A percentile compares a stretch with the other conserved stretches of the same genome.
These are phyloP conservation scores for Chelonia mydas DNA, from an alignment of 2,797 vertebrate species.

Conservation along the genomic window DNA sequence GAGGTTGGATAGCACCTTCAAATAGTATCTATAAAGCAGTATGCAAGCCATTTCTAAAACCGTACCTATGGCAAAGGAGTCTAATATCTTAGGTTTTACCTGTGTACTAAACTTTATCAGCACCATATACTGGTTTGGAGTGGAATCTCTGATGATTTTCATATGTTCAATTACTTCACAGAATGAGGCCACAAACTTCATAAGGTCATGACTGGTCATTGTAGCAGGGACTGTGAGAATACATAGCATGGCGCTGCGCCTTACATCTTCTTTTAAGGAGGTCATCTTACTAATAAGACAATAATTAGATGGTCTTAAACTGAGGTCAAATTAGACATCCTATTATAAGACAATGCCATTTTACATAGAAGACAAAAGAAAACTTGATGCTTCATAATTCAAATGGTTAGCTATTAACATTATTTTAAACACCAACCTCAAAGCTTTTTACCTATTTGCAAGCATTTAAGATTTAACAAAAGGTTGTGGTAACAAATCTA, in stretches of 20 bases:
- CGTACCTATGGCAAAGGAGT: not conserved
- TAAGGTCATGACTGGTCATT: slow-evolving; percentile 98
- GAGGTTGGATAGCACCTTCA: not conserved
- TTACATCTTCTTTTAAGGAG: slow-evolving; percentile 91
- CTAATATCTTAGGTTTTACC: slow-evolving; percentile 78
- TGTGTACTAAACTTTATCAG: slow-evolving; percentile 94
- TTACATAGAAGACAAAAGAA: not conserved
- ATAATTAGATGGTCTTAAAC: slow-evolving; percentile 57
- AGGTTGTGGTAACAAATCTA: rapidly evolving
- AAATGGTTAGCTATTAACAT: not conserved
- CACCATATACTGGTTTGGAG: slow-evolving; percentile 98
- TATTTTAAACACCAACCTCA: not conserved
- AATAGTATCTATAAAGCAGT: rapidly evolving
- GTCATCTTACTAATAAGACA: slow-evolving; percentile 93
- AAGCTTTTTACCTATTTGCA: not conserved
- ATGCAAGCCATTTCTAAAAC: not conserved
- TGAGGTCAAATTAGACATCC: slow-evolving; percentile 51
- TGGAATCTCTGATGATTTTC: slow-evolving; percentile 99
- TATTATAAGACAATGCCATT: not conserved
- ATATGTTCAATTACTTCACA: slow-evolving; percentile 98
- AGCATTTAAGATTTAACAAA: rapidly evolving
- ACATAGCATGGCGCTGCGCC: slow-evolving; percentile 97
- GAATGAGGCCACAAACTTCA: slow-evolving; percentile 97
- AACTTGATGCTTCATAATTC: not conserved
- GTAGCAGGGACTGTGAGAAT: slow-evolving; percentile 96